phyloP scores from a whole-genome alignment of 2,888 invertebrate species.

The Phengaris alcon region DNA sequence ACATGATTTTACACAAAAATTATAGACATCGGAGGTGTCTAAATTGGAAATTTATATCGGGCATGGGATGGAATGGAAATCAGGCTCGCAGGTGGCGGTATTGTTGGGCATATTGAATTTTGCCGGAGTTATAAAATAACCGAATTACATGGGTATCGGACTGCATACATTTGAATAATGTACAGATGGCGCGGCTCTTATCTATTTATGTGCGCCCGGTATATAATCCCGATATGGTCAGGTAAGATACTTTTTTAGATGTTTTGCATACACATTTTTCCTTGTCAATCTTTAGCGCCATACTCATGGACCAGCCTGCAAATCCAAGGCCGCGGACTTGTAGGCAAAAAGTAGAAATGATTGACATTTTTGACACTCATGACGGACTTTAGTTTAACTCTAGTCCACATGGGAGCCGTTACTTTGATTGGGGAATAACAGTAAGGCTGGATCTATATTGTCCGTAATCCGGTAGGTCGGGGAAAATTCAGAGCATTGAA shows the following conservation, averaged over 20 bases:
- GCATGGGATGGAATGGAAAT: conserved; percentile 51
- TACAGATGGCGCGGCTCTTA: conserved; percentile 34
- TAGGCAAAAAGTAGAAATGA: no score
- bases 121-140: conserved; percentile 61
- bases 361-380: no score
- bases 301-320: no score
- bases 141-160: conserved; percentile 53
- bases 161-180: conserved; percentile 42
- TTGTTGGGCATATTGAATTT: conserved; percentile 68
- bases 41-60: conserved; percentile 62
- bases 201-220: not conserved
- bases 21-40: conserved; percentile 47
- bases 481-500: no score
- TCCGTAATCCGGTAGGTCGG: no score
- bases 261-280: no score
- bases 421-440: no score
- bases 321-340: no score
- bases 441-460: no score
- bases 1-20: conserved; percentile 16
- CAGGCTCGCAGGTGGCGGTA: conserved; percentile 58
- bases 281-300: no score
- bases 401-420: no score
- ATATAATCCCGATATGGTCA: conserved; percentile 6
- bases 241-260: conserved; percentile 1
- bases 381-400: no score